Conservation (phyloP, 1,140 invertebrate genomes). For the Diorhabda sublineata region DNA sequence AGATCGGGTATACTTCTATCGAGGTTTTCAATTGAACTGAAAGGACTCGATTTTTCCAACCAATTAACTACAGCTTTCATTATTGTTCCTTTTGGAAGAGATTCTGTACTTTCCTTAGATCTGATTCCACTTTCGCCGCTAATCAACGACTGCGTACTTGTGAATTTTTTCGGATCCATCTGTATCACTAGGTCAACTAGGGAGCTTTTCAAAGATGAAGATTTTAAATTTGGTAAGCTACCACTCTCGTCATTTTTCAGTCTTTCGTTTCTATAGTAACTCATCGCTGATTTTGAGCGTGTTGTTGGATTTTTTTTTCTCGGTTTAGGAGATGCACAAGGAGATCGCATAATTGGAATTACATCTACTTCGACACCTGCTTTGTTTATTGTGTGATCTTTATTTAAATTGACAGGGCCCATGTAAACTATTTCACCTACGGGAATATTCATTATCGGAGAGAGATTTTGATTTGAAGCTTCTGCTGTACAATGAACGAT, state of each 20-base stretch:
- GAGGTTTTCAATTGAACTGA: slow-evolving; percentile 35
- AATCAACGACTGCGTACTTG: slow-evolving; percentile 37
- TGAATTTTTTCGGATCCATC: slow-evolving; percentile 38
- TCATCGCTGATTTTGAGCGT: slow-evolving; percentile 40
- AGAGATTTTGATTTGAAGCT: background rate
- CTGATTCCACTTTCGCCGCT: slow-evolving; percentile 27
- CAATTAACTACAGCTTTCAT: slow-evolving; percentile 42
- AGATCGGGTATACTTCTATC: slow-evolving; percentile 29
- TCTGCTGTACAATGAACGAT: background rate
- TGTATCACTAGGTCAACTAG: slow-evolving; percentile 38
- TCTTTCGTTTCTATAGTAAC: slow-evolving; percentile 30
- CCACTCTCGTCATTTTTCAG: slow-evolving; percentile 32
- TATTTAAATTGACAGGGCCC: slow-evolving; percentile 48
- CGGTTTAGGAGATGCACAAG: slow-evolving; percentile 39
- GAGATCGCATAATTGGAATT: slow-evolving; percentile 45
- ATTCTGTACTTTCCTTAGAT: slow-evolving; percentile 39
- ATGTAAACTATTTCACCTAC: slow-evolving; percentile 48
- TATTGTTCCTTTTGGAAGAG: slow-evolving; percentile 36
- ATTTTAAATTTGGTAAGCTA: slow-evolving; percentile 42
- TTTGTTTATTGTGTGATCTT: slow-evolving; percentile 46
- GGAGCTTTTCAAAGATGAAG: slow-evolving; percentile 24
- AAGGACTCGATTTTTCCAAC: slow-evolving; percentile 38
- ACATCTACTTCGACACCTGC: slow-evolving; percentile 46
- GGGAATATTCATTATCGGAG: slow-evolving; percentile 20
- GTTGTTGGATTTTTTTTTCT: slow-evolving; percentile 22